phyloP scores from a whole-genome alignment of 1,140 invertebrate species.

The Drosophila yakuba region DNA sequence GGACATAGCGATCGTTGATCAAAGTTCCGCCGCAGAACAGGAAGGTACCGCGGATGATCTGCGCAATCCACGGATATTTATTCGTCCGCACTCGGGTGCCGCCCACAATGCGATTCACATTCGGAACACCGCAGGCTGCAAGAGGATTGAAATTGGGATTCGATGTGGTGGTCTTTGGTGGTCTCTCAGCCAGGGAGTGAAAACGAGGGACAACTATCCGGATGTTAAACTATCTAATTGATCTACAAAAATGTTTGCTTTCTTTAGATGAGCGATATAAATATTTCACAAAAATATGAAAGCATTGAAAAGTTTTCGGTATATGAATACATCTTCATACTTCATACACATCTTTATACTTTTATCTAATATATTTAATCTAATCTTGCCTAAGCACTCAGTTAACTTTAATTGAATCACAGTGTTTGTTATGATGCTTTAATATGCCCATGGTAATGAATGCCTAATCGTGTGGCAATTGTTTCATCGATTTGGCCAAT shows the following conservation, averaged over 20 bases:
- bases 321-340: no score
- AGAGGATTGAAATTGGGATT: constrained; percentile 5
- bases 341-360: no score
- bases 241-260: background rate
- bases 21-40: constrained; percentile 80
- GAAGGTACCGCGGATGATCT: constrained; percentile 60
- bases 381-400: background rate
- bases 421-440: background rate
- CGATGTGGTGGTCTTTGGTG: constrained; percentile 11
- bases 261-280: no score
- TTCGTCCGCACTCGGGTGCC: constrained; percentile 73
- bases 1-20: constrained; percentile 85
- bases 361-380: no score
- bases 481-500: background rate
- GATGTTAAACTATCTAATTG: no score
- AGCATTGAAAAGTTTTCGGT: no score
- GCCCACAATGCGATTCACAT: constrained; percentile 82
- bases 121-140: constrained; percentile 78
- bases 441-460: background rate
- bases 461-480: background rate
- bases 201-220: background rate
- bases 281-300: no score
- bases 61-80: constrained; percentile 83
- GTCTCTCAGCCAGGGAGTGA: constrained; percentile 11
- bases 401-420: background rate